These are phyloP conservation scores for Eilema caniola DNA, from an alignment of 2,888 invertebrate genomes.

Conservation along the genomic window DNA sequence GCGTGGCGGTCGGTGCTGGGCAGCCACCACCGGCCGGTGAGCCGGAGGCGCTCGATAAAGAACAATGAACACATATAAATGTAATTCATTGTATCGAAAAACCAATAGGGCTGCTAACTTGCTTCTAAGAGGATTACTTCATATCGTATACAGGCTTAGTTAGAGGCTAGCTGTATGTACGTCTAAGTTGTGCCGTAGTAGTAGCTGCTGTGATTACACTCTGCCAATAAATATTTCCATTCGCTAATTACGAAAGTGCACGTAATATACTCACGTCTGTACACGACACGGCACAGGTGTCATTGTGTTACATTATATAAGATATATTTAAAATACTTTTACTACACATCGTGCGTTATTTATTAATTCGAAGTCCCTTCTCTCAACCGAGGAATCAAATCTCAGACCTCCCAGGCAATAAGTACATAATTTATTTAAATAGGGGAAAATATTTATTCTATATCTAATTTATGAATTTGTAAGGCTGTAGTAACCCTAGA, in stretches of 20 bases:
- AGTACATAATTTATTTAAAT: too few relatives aligned
- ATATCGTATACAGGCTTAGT: too few relatives aligned
- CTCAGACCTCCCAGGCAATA: too few relatives aligned
- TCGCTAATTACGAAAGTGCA: not conserved
- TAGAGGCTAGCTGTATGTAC: too few relatives aligned
- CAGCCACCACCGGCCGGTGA: not conserved
- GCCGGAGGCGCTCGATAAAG: not conserved
- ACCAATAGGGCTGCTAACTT: not conserved
- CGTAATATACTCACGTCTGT: not conserved
- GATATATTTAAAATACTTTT: too few relatives aligned
- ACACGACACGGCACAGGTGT: not conserved
- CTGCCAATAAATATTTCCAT: not conserved
- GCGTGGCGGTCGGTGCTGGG: not conserved
- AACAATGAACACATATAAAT: conserved; percentile 3
- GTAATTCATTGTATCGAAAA: not conserved
- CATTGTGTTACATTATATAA: too few relatives aligned
- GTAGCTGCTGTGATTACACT: not conserved
- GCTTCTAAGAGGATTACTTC: not conserved
- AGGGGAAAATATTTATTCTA: too few relatives aligned
- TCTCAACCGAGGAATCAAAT: too few relatives aligned
- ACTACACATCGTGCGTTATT: too few relatives aligned
- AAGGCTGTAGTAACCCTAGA: not conserved
- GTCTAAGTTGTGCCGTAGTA: not conserved
- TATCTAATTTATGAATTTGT: too few relatives aligned
- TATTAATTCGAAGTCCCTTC: too few relatives aligned